Conservation (phyloP, 1,140 invertebrate species). For the Orchesella cincta region DNA sequence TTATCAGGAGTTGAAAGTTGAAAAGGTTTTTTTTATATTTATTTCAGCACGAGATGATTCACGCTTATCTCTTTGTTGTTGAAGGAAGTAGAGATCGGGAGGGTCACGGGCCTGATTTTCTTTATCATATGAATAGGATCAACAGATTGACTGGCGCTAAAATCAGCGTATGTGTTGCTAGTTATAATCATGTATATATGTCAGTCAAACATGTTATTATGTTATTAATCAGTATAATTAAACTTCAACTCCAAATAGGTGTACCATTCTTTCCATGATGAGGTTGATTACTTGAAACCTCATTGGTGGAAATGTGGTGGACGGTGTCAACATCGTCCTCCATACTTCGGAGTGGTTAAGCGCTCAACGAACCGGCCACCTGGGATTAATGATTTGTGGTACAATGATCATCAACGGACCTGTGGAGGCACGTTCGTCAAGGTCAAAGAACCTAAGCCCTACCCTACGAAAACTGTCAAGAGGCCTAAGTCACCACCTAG, state of each 20-base stretch:
- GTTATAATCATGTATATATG: slow-evolving; percentile 46
- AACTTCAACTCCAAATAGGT: no score
- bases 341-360: slow-evolving; percentile 84
- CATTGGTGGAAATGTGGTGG: slow-evolving; percentile 96
- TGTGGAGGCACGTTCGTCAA: slow-evolving; percentile 89
- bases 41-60: no score
- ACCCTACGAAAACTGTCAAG: no score
- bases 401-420: slow-evolving; percentile 70
- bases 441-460: slow-evolving; percentile 74
- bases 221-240: no score
- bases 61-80: no score
- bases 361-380: slow-evolving; percentile 82
- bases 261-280: slow-evolving; percentile 86
- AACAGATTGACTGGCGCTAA: slow-evolving; percentile 83
- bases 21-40: no score
- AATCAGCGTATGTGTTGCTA: slow-evolving; percentile 85
- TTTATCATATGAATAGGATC: slow-evolving; percentile 91
- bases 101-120: no score
- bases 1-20: no score
- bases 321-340: slow-evolving; percentile 73
- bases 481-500: no score
- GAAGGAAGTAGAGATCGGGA: no score
- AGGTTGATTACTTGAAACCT: slow-evolving; percentile 78
- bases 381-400: slow-evolving; percentile 87
- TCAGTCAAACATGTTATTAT: not conserved